phyloP scores from a whole-genome alignment of 53 echinoderm and acorn worm genomes.

The Hippasteria phrygiana region DNA sequence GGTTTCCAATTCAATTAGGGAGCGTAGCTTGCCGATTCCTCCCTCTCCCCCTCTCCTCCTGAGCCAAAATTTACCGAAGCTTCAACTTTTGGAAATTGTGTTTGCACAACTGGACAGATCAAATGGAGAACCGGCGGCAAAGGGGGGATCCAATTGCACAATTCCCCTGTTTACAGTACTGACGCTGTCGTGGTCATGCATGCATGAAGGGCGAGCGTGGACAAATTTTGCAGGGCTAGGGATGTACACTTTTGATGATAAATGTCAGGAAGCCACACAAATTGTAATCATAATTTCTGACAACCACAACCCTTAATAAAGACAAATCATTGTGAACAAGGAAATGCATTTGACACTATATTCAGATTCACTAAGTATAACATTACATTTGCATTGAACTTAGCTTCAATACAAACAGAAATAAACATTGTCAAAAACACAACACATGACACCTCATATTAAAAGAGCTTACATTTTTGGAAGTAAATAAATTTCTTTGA shows the following conservation, averaged over 20 bases:
- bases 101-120: slow-evolving; percentile 49
- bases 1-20: slow-evolving; percentile 45
- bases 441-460: no score
- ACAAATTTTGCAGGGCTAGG: background rate
- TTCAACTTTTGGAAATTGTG: slow-evolving; percentile 10
- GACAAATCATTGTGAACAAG: background rate
- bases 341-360: background rate
- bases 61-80: background rate
- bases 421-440: no score
- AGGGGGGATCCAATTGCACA: background rate
- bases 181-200: slow-evolving; percentile 21
- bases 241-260: background rate
- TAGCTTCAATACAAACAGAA: no score
- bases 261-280: slow-evolving; percentile 3
- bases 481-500: no score
- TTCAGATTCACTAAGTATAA: background rate
- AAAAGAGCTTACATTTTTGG: no score
- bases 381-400: background rate
- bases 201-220: background rate
- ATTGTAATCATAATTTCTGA: slow-evolving; percentile 11
- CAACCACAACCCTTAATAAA: background rate
- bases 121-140: background rate
- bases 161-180: slow-evolving; percentile 14
- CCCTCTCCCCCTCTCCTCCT: background rate
- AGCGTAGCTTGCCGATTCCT: background rate